Base-by-base conservation (phyloP, 2,797 vertebrate genomes). In the Allobates femoralis region DNA sequence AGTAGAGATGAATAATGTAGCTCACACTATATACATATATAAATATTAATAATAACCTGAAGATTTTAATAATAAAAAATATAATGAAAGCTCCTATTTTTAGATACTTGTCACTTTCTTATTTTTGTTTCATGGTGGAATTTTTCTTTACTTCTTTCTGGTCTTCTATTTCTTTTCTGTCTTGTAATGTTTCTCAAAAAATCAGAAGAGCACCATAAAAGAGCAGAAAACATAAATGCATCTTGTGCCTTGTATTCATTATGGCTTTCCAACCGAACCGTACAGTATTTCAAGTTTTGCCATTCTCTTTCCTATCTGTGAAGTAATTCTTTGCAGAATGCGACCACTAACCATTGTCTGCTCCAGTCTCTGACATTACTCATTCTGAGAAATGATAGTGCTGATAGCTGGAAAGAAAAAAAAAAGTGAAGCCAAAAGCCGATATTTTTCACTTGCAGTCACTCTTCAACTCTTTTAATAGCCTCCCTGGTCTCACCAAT, bases 341-440 rank as follows among this genome's bases (percentile, higher is more conserved):
- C 37, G 16, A 15, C 37, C 37, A 73, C 69, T 23, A 73, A 50
- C 69, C 69, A 50, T 73, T 73, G 69, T 50, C 37, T 73, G 69
- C 69, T 5, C 23, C 41, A n/a, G 46, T 73, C 69, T 50, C 37
- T 73, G 37, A 46, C n/a, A 73, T 74, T 74, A 50, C 41, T 74
- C 71, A 50, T 74, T 74, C 23, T 74, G 71, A 26, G 71, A 50
- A 74, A 74, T 50, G 71, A 74, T 74, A 26, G 37, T 15, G 41
- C 23, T 46, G 41, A 50, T 26, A 74, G 21, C 41, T 74, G n/a
- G 15, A 8, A 41, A n/a, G 34, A 71, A 71, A n/a, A 15, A 73
- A 73, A 69, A 69, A 69, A 12, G 69, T 46, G 69, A 46, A 26
- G 37, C 21, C 21, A 34, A 73, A 7, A 0, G 16, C 1, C 16